Conservation (phyloP, 2,113 vertebrate species). For the Festucalex cinctus region DNA sequence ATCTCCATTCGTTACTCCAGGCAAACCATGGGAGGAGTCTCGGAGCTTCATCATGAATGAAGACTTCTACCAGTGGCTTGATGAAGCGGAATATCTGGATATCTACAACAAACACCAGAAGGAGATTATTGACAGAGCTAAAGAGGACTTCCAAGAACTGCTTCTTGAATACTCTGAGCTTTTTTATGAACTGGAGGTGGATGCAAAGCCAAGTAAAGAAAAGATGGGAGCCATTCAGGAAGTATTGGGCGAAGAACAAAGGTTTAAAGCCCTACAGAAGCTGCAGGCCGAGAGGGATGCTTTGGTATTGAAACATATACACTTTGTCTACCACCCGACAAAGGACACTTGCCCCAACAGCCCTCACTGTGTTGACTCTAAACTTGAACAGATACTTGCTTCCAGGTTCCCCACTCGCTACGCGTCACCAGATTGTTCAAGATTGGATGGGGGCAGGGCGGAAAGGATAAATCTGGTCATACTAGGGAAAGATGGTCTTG, state of each 20-base stretch:
- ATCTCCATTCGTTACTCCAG: constrained; percentile 89
- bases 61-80: constrained; percentile 93
- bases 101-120: constrained; percentile 95
- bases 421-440: constrained; percentile 75
- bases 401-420: constrained; percentile 78
- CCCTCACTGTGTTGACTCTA: constrained; percentile 83
- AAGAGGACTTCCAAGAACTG: constrained; percentile 97
- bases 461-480: constrained; percentile 93
- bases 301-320: constrained; percentile 95
- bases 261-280: constrained; percentile 93
- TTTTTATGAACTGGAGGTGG: constrained; percentile 94
- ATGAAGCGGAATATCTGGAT: constrained; percentile 86
- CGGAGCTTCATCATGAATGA: constrained; percentile 96
- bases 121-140: constrained; percentile 90
- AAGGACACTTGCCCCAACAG: constrained; percentile 94
- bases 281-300: constrained; percentile 94
- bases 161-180: constrained; percentile 95
- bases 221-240: constrained; percentile 98
- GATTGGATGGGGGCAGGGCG: constrained; percentile 72
- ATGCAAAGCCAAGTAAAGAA: constrained; percentile 97
- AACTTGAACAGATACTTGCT: constrained; percentile 85
- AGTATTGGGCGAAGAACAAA: constrained; percentile 87
- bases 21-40: constrained; percentile 96
- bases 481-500: constrained; percentile 90
- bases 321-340: constrained; percentile 96